phyloP scores from a whole-genome alignment of 2,113 vertebrate genomes.

The Vimba vimba region DNA sequence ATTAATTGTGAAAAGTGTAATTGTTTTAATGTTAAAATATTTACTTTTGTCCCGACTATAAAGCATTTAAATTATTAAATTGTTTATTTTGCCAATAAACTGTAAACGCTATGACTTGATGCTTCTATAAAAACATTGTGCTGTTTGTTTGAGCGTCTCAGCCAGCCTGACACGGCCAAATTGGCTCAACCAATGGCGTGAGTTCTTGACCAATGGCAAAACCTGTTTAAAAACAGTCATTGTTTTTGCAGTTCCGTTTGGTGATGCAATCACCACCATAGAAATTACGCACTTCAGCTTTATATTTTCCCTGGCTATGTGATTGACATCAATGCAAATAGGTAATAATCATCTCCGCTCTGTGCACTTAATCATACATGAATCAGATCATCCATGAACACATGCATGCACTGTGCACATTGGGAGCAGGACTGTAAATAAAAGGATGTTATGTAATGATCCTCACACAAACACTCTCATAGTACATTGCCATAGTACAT shows the following conservation, averaged over 20 bases:
- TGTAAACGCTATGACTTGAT: neutral
- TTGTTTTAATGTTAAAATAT: neutral
- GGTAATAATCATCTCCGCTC: neutral
- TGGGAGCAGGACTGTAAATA: neutral
- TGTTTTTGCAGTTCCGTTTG: neutral
- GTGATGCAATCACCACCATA: neutral
- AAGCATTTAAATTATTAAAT: neutral
- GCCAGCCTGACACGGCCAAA: neutral
- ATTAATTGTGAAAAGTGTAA: neutral
- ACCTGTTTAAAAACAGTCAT: neutral
- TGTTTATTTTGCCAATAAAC: neutral
- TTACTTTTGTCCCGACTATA: neutral
- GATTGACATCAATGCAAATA: constrained; percentile 32
- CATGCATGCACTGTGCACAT: constrained; percentile 18
- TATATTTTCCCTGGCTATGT: constrained; percentile 18
- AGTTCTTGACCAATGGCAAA: neutral
- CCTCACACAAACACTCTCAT: neutral
- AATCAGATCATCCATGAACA: neutral
- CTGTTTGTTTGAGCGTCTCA: neutral
- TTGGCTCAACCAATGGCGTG: neutral
- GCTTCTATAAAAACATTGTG: neutral
- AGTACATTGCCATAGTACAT: neutral
- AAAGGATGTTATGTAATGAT: constrained; percentile 23
- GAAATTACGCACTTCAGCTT: neutral
- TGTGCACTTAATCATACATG: constrained; percentile 12